These are phyloP conservation scores for Caenorhabditis imperialis DNA, from an alignment of 2,888 invertebrate species.

Conservation along the genomic window DNA sequence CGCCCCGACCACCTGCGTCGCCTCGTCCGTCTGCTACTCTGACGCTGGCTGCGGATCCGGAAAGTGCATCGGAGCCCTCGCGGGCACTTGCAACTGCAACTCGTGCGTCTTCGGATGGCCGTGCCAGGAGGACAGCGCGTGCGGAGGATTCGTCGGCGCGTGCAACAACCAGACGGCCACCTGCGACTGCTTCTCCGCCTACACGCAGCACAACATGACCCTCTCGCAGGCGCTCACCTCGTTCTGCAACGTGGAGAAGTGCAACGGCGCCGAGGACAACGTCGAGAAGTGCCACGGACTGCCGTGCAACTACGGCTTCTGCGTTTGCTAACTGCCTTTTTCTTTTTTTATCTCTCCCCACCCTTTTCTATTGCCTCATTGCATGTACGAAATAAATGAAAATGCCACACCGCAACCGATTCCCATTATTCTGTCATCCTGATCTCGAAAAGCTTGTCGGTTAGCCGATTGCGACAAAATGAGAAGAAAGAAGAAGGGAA, in stretches of 20 bases:
- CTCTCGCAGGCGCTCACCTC: conserved; percentile 42
- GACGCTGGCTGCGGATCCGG: conserved; percentile 47
- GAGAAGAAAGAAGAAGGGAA: neutral
- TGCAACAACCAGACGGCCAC: conserved; percentile 50
- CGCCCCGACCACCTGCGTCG: conserved; percentile 21
- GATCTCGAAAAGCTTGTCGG: conserved; percentile 18
- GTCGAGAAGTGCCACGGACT: conserved; percentile 51
- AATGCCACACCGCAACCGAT: neutral
- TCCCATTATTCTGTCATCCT: conserved; percentile 20
- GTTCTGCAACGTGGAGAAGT: conserved; percentile 54
- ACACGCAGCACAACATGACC: conserved; percentile 40
- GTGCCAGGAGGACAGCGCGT: conserved; percentile 51
- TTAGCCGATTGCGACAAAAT: conserved; percentile 32
- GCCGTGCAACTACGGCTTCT: conserved; percentile 55
- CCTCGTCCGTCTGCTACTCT: conserved; percentile 44
- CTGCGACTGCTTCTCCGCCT: conserved; percentile 54
- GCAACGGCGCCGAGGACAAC: conserved; percentile 42
- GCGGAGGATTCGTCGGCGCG: conserved; percentile 53
- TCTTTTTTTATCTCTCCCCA: conserved; percentile 1
- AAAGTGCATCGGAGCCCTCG: conserved; percentile 52
- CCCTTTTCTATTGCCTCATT: conserved; percentile 21
- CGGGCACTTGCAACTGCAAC: conserved; percentile 57
- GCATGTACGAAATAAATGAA: conserved; percentile 39
- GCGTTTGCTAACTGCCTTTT: conserved; percentile 43
- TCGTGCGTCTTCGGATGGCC: conserved; percentile 52